Evolutionary conservation across 1,140 invertebrate species (phyloP).

Genomic region (Melitaea cinxia): DNA sequence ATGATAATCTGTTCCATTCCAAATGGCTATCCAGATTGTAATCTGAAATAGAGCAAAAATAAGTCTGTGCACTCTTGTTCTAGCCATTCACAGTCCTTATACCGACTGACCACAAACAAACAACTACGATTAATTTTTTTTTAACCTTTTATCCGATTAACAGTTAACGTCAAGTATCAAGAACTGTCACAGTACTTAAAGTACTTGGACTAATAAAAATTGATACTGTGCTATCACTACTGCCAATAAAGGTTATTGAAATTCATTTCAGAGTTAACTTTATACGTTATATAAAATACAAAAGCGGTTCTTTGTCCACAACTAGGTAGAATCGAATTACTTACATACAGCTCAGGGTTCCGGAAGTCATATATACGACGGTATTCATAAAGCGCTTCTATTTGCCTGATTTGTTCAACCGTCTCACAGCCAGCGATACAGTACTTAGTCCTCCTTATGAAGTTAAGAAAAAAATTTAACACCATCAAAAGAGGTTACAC

Average conservation of each 20-base stretch:
- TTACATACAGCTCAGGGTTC: slow-evolving; percentile 21
- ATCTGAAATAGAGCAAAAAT: background rate
- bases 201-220: background rate
- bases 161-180: background rate
- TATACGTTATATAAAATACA: background rate
- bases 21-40: background rate
- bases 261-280: slow-evolving; percentile 1
- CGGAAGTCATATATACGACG: slow-evolving; percentile 17
- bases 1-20: slow-evolving; percentile 2
- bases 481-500: slow-evolving; percentile 15
- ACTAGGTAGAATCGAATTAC: background rate
- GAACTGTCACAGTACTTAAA: background rate
- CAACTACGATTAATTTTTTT: background rate
- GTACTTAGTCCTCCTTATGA: slow-evolving; percentile 19
- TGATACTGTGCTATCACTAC: background rate
- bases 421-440: slow-evolving; percentile 33
- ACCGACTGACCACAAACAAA: background rate
- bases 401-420: background rate
- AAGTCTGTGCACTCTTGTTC: background rate
- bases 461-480: slow-evolving; percentile 10
- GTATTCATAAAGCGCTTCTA: slow-evolving; percentile 16
- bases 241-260: background rate
- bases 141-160: background rate
- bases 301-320: background rate
- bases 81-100: background rate